A percentile compares a stretch with the other conserved stretches of the same genome.
phyloP scores from a whole-genome alignment of 2,113 vertebrate species.

The Oncorhynchus nerka region DNA sequence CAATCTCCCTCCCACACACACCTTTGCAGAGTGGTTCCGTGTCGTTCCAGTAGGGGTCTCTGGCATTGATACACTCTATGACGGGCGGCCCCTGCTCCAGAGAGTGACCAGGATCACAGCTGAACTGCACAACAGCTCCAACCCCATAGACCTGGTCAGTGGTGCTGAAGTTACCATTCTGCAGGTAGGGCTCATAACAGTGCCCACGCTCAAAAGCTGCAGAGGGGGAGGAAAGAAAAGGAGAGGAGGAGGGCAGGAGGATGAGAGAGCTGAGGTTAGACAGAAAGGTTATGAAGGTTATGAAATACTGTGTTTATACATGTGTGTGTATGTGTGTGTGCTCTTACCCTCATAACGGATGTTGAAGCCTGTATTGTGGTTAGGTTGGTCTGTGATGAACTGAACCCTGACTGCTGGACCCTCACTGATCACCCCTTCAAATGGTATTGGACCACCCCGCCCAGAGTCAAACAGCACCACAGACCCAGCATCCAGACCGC shows the following conservation, averaged over 20 bases:
- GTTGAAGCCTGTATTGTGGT: constrained; percentile 81
- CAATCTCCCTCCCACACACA: constrained; percentile 44
- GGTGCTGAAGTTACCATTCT: constrained; percentile 93
- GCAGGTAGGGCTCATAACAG: constrained; percentile 97
- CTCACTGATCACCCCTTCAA: constrained; percentile 93
- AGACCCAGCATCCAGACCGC: constrained; percentile 79
- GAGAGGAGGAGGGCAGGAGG: no score
- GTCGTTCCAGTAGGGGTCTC: constrained; percentile 97
- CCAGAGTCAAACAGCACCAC: constrained; percentile 87
- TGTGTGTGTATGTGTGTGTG: neutral
- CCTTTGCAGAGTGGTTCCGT: constrained; percentile 95
- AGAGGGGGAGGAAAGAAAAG: neutral
- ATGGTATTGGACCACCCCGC: constrained; percentile 82
- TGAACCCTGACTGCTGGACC: constrained; percentile 83
- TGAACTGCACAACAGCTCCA: constrained; percentile 88
- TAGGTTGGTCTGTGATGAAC: constrained; percentile 79
- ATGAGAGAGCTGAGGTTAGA: neutral
- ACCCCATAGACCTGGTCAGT: constrained; percentile 87
- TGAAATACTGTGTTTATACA: no score
- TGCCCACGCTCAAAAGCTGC: constrained; percentile 94
- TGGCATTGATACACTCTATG: constrained; percentile 91
- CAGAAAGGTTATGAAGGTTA: neutral
- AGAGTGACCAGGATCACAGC: constrained; percentile 88
- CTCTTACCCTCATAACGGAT: constrained; percentile 91
- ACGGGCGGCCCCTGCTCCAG: constrained; percentile 91